phyloP scores from a whole-genome alignment of 2,113 vertebrate genomes.

The Aviceda subcristata region DNA sequence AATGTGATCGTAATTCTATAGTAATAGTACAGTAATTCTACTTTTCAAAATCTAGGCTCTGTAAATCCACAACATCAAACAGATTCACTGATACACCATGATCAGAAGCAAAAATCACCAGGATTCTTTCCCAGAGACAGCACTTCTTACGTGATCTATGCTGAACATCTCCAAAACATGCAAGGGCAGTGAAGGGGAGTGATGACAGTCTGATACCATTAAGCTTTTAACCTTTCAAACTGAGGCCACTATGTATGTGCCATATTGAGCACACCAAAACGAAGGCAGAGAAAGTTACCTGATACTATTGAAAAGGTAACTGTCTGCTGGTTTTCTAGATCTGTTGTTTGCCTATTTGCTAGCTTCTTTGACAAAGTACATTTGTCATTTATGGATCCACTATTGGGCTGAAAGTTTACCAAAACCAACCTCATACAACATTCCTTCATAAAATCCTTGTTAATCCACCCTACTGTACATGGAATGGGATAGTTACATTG shows the following conservation, averaged over 20 bases:
- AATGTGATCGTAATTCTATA: not conserved
- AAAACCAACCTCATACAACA: not conserved
- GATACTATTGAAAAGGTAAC: not conserved
- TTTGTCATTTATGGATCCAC: not conserved
- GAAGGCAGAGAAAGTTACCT: not conserved
- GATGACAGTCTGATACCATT: not conserved
- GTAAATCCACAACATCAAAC: not conserved
- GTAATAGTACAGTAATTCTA: not conserved
- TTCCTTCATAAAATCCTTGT: not conserved
- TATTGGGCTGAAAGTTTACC: not conserved
- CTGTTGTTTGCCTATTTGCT: not conserved
- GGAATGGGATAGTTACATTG: not conserved
- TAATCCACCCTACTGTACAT: not conserved
- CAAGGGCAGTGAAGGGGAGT: not conserved
- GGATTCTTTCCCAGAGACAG: not conserved
- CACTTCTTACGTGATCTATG: rapidly evolving
- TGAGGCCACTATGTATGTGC: not conserved
- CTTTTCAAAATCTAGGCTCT: not conserved
- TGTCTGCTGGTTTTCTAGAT: not conserved
- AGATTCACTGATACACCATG: not conserved
- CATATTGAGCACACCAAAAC: not conserved
- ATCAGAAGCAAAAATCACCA: not conserved
- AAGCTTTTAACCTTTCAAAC: not conserved
- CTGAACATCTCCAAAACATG: not conserved
- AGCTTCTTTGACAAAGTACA: not conserved